Evolutionary conservation across 2,113 vertebrate species (phyloP).

Genomic region (Rhineura floridana): DNA sequence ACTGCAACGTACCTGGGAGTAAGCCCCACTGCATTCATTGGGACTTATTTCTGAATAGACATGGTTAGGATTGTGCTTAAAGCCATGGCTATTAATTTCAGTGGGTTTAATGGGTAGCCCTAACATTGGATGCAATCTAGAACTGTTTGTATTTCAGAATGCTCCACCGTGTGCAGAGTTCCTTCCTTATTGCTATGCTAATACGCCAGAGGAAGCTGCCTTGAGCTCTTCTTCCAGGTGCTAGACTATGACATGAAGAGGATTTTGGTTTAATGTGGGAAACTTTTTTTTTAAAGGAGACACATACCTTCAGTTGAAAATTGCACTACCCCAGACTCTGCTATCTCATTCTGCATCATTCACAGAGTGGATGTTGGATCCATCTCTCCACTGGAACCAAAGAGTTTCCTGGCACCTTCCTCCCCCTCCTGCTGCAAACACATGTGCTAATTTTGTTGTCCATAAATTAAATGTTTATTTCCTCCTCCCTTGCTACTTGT

Average conservation of each 20-base stretch:
- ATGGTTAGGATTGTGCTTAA: too few species aligned
- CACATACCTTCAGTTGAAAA: not conserved
- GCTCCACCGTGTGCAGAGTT: too few species aligned
- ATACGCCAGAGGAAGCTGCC: not conserved
- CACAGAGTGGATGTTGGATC: not conserved
- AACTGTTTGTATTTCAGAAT: too few species aligned
- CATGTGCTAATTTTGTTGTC: not conserved
- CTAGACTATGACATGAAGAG: not conserved
- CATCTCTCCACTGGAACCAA: not conserved
- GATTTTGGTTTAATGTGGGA: not conserved
- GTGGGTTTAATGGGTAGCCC: too few species aligned
- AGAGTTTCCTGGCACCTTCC: too few species aligned
- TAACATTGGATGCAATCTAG: too few species aligned
- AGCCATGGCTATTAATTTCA: too few species aligned
- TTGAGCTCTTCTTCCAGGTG: not conserved
- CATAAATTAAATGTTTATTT: not conserved
- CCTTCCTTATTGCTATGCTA: not conserved
- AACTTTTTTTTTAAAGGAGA: too few species aligned
- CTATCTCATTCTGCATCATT: not conserved
- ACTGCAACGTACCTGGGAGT: too few species aligned
- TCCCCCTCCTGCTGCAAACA: too few species aligned
- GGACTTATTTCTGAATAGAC: too few species aligned
- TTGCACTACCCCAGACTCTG: not conserved
- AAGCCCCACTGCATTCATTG: too few species aligned
- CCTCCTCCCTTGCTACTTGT: not conserved